Percentiles rank a stretch among this genome's conserved stretches.
Evolutionary conservation across 2,888 invertebrate genomes (phyloP).

Genomic region (Muschampia plurimacula): DNA sequence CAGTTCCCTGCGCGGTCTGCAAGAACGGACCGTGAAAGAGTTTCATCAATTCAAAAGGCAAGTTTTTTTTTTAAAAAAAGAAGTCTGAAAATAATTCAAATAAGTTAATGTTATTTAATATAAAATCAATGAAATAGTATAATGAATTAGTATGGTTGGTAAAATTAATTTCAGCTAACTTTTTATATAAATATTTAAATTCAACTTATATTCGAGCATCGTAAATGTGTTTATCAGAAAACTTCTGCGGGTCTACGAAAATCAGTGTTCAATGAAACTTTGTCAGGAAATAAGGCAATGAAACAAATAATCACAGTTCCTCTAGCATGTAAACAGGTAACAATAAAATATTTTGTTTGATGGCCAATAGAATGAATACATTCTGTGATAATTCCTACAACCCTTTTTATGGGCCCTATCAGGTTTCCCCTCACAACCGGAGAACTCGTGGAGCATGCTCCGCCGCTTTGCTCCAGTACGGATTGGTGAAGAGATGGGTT

Average conservation of each 20-base stretch:
- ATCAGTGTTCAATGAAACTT: neutral
- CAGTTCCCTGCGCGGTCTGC: constrained; percentile 43
- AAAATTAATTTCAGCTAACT: too few relatives aligned
- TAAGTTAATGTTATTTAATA: neutral
- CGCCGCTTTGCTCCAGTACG: too few relatives aligned
- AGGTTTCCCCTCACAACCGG: too few relatives aligned
- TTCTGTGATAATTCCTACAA: too few relatives aligned
- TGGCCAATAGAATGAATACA: neutral
- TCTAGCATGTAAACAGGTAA: constrained; percentile 23
- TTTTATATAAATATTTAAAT: too few relatives aligned
- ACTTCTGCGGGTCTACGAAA: neutral
- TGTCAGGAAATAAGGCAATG: constrained; percentile 11
- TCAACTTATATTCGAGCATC: neutral
- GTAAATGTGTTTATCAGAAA: constrained; percentile 41
- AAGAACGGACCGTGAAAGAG: constrained; percentile 53
- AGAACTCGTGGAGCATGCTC: too few relatives aligned
- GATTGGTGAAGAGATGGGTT: too few relatives aligned
- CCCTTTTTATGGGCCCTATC: too few relatives aligned
- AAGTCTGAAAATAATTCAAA: neutral
- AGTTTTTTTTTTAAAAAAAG: constrained; percentile 1
- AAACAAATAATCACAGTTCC: constrained; percentile 35
- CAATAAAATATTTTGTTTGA: neutral
- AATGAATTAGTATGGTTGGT: too few relatives aligned
- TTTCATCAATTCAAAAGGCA: constrained; percentile 48
- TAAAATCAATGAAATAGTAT: neutral